Evolutionary conservation across 2,113 vertebrate species (phyloP), one percentile per base, ranked within the genome.

Genomic region (Oryzias woworae): DNA sequence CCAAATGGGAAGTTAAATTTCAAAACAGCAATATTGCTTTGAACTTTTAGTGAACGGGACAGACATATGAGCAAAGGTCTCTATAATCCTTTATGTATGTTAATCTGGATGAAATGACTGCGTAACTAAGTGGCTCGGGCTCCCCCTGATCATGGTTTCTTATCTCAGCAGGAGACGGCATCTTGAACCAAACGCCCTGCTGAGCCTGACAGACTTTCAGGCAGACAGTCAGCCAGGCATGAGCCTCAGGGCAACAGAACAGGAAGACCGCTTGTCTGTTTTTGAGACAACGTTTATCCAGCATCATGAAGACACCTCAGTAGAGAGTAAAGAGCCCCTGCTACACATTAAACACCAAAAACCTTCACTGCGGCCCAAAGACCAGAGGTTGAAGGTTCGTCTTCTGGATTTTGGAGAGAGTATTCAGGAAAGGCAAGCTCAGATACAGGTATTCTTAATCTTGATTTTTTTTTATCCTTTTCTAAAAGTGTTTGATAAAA

Each of bases 131-230:
- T 28, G 20, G 28, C 61, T 59, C 67, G 56, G 69, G 64, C 62
- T 26, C 71, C 60, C 23, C 36, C 53, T 31, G 8, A 18, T 73
- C 22, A 76, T 59, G 59, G 23, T 75, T 52, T 87, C 64, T 87
- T 58, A 75, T 70, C 72, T 68, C 77, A 74, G 77, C 80, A 87
- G 82, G 79, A 62, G 60, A 45, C 53, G 0, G 54, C 75, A 71
- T 74, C 62, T 57, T 22, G 1, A 26, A 24, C 66, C 22, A 23
- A 47, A 48, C 59, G 2, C 69, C 83, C 78, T 28, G 23, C 82
- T 62, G 82, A 62, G 71, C 46, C 53, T 53, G 56, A 51, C 78
- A 45, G 46, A 52, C 66, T 7, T 24, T 45, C 54, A 41, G 13
- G 51, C 56, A 31, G 41, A 69, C 58, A 17, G 45, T 3, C 69